A percentile compares a stretch with the other conserved stretches of the same genome.
phyloP scores from a whole-genome alignment of 2,888 invertebrate species.

The Mallateleia sp. region DNA sequence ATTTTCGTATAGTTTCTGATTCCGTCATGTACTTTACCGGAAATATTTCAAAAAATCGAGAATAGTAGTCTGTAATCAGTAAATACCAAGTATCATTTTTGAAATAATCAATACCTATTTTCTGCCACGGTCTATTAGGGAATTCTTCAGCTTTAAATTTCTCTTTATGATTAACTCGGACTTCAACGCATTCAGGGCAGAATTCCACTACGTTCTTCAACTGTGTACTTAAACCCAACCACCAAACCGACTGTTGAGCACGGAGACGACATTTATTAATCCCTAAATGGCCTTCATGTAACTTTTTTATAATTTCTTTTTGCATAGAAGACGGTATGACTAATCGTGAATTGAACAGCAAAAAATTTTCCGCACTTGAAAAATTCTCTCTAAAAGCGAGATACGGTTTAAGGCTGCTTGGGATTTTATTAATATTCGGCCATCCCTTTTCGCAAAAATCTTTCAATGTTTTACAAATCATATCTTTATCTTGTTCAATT shows the following conservation, averaged over 20 bases:
- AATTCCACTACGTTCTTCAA: slow-evolving; percentile 57
- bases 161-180: slow-evolving; percentile 47
- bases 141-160: slow-evolving; percentile 69
- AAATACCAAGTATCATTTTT: slow-evolving; percentile 69
- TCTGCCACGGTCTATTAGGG: slow-evolving; percentile 77
- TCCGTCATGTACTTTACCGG: slow-evolving; percentile 48
- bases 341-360: slow-evolving; percentile 73
- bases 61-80: slow-evolving; percentile 75
- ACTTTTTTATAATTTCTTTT: slow-evolving; percentile 67
- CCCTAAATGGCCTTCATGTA: slow-evolving; percentile 82
- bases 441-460: slow-evolving; percentile 56
- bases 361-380: slow-evolving; percentile 63
- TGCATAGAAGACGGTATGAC: slow-evolving; percentile 76
- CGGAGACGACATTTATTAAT: slow-evolving; percentile 76
- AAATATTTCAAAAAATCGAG: slow-evolving; percentile 73
- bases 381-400: slow-evolving; percentile 69
- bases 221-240: slow-evolving; percentile 71
- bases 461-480: slow-evolving; percentile 51
- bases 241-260: slow-evolving; percentile 80
- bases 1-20: slow-evolving; percentile 37
- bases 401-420: slow-evolving; percentile 52
- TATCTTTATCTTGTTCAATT: slow-evolving; percentile 63
- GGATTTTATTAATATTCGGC: slow-evolving; percentile 60
- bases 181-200: slow-evolving; percentile 68
- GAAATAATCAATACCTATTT: slow-evolving; percentile 73